Conservation (phyloP, 2,888 invertebrate species). For the Branchipolynoe longqiensis region DNA sequence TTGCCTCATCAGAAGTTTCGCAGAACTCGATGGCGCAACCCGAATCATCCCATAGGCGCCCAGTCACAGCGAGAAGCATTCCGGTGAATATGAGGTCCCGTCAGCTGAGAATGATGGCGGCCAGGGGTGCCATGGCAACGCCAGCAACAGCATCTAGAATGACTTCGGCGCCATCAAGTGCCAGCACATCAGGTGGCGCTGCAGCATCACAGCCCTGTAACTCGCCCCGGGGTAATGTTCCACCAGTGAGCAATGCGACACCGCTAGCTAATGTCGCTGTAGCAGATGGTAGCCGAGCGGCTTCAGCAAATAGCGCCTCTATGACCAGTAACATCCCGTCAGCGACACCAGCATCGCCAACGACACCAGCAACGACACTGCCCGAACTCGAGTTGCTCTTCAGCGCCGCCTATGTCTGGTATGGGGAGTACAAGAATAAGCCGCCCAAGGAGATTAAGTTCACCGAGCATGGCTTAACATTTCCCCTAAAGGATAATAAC, state of each 20-base stretch:
- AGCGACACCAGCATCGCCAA: too few relatives aligned
- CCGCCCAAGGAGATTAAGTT: background rate
- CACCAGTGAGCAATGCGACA: background rate
- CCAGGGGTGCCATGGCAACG: background rate
- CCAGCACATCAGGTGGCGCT: background rate
- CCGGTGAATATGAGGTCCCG: too few relatives aligned
- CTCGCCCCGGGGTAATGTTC: background rate
- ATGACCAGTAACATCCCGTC: too few relatives aligned
- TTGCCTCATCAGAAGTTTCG: too few relatives aligned
- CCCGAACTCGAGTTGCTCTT: conserved; percentile 22
- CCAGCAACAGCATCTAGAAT: background rate
- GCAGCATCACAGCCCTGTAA: background rate
- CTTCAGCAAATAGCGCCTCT: background rate
- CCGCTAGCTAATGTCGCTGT: too few relatives aligned
- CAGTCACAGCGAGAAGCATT: too few relatives aligned
- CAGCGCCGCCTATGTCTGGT: conserved; percentile 19
- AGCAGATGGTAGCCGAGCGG: too few relatives aligned
- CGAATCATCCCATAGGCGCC: too few relatives aligned
- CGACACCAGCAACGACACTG: background rate
- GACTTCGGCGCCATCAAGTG: too few relatives aligned
- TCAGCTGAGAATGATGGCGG: too few relatives aligned
- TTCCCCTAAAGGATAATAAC: background rate
- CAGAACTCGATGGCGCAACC: too few relatives aligned
- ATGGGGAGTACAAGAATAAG: conserved; percentile 27
- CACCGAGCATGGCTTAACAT: conserved; percentile 15